These are phyloP conservation scores for Dendrolimus punctatus DNA, from an alignment of 1,140 invertebrate species.

Conservation along the genomic window DNA sequence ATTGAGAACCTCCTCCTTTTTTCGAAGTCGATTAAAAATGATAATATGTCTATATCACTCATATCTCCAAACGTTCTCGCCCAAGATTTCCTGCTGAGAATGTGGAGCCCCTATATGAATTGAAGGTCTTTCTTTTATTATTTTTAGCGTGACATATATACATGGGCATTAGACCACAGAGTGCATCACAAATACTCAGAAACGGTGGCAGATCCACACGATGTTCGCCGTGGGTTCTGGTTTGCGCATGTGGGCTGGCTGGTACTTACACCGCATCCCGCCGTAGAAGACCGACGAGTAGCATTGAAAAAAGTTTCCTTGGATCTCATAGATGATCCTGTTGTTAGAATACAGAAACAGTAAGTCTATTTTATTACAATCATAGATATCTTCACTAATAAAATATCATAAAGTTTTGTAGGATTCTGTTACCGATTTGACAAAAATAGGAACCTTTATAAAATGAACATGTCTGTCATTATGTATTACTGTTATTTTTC, in stretches of 20 bases:
- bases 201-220: constrained; percentile 88
- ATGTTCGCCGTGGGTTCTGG: constrained; percentile 85
- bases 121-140: constrained; percentile 10
- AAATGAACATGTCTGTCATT: too few species aligned
- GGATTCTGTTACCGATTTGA: too few species aligned
- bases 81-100: too few species aligned
- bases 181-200: constrained; percentile 89
- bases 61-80: too few species aligned
- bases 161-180: constrained; percentile 86
- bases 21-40: too few species aligned
- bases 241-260: constrained; percentile 89
- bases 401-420: too few species aligned
- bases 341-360: constrained; percentile 90
- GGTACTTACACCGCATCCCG: constrained; percentile 83
- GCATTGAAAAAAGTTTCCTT: constrained; percentile 79
- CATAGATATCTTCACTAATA: not conserved
- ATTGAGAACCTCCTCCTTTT: too few species aligned
- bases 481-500: too few species aligned
- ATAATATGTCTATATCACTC: too few species aligned
- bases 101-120: not conserved
- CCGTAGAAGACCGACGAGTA: constrained; percentile 83
- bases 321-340: constrained; percentile 87
- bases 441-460: too few species aligned
- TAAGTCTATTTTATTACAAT: constrained; percentile 38
- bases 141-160: constrained; percentile 80